Percentiles rank a stretch among this genome's conserved stretches.
phyloP scores from a whole-genome alignment of 2,797 vertebrate genomes.

The Amazona finschi region DNA sequence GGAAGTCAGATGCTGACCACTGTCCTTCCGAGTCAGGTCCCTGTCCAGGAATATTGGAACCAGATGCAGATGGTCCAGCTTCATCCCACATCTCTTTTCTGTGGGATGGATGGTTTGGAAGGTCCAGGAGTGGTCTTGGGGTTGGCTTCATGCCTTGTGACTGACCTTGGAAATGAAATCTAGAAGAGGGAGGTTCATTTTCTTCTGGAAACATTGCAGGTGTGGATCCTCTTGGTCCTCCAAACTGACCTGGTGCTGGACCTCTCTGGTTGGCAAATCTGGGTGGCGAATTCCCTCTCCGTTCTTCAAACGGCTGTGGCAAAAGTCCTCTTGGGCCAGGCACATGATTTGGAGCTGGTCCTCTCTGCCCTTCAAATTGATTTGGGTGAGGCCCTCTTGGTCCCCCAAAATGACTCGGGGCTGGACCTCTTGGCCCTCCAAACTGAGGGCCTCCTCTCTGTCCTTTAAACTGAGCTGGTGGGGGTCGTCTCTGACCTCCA shows the following conservation, averaged over 20 bases:
- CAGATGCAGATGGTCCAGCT: slow-evolving; percentile 62
- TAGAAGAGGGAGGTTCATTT: slow-evolving; percentile 66
- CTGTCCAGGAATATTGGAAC: slow-evolving; percentile 66
- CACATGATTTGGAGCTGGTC: slow-evolving; percentile 68
- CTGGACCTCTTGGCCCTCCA: slow-evolving; percentile 79
- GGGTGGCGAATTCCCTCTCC: slow-evolving; percentile 70
- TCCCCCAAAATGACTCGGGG: slow-evolving; percentile 78
- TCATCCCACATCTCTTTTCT: slow-evolving; percentile 79
- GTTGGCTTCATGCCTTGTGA: slow-evolving; percentile 71
- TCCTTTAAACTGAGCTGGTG: slow-evolving; percentile 73
- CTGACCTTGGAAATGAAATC: slow-evolving; percentile 76
- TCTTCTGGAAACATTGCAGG: slow-evolving; percentile 75
- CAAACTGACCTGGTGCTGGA: slow-evolving; percentile 80
- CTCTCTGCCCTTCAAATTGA: slow-evolving; percentile 70
- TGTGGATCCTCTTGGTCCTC: slow-evolving; percentile 79
- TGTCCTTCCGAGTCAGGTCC: slow-evolving; percentile 78
- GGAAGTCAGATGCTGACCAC: slow-evolving; percentile 80
- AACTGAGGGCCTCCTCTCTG: slow-evolving; percentile 75
- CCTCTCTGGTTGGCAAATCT: slow-evolving; percentile 75
- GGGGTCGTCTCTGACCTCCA: slow-evolving; percentile 83
- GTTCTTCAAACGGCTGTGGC: slow-evolving; percentile 69
- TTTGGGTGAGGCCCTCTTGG: slow-evolving; percentile 72
- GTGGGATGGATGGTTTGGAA: slow-evolving; percentile 84
- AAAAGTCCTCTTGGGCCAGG: slow-evolving; percentile 67
- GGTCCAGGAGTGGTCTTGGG: slow-evolving; percentile 83